These are phyloP conservation scores for Platysternon megacephalum DNA, from an alignment of 2,113 vertebrate genomes.

Conservation along the genomic window DNA sequence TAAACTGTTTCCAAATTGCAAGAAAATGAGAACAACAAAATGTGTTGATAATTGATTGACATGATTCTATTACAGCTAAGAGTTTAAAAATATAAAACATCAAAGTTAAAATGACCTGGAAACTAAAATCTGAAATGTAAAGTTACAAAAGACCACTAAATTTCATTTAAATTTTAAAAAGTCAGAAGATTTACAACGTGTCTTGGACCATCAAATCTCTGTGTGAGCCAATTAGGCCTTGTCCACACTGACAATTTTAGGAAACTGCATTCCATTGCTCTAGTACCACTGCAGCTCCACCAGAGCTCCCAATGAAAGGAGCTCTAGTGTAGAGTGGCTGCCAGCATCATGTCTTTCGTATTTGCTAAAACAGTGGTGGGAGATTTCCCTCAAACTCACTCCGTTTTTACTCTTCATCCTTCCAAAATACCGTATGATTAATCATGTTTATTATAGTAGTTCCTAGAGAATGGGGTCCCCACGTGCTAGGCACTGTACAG, in stretches of 20 bases:
- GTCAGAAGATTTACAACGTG: background rate
- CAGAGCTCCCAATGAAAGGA: background rate
- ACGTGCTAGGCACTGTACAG: background rate
- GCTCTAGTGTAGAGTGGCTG: background rate
- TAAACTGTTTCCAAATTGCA: background rate
- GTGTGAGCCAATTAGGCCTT: background rate
- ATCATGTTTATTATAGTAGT: background rate
- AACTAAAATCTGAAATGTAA: background rate
- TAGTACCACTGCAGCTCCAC: background rate
- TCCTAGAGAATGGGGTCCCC: background rate
- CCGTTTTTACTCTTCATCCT: background rate
- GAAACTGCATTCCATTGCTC: background rate
- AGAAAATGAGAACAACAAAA: background rate
- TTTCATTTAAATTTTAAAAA: background rate
- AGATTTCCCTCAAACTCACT: background rate
- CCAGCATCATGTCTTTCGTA: background rate
- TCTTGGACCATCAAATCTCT: background rate
- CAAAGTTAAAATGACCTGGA: background rate
- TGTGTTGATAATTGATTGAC: background rate
- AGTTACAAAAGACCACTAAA: background rate
- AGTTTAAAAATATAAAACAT: background rate
- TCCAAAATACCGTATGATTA: background rate
- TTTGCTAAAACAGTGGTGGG: background rate
- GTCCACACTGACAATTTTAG: background rate
- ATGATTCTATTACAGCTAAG: background rate